Percentiles rank a stretch among this genome's conserved stretches.
Evolutionary conservation across 1,140 invertebrate species (phyloP).

Genomic region (Coptotermes formosanus): DNA sequence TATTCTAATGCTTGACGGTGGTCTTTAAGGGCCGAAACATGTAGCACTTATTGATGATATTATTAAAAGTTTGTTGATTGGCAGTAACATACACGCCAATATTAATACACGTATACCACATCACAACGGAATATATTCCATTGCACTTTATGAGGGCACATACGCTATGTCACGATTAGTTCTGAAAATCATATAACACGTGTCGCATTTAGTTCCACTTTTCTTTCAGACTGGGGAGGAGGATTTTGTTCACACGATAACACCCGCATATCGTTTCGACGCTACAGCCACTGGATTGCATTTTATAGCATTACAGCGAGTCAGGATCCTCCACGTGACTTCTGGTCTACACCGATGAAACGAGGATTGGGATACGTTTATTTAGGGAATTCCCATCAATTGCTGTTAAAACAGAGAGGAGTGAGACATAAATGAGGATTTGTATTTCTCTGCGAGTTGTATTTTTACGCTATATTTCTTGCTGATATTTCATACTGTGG

Average conservation of each 20-base stretch:
- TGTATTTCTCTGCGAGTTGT: background rate
- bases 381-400: background rate
- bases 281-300: background rate
- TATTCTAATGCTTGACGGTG: too few relatives aligned
- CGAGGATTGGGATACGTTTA: background rate
- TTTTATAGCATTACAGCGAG: background rate
- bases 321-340: background rate
- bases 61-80: too few relatives aligned
- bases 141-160: too few relatives aligned
- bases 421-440: background rate
- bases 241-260: background rate
- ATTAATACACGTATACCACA: too few relatives aligned
- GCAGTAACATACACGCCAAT: too few relatives aligned
- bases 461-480: background rate
- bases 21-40: too few relatives aligned
- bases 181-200: background rate
- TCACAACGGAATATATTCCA: too few relatives aligned
- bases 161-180: background rate
- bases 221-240: background rate
- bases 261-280: background rate
- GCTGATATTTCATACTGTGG: background rate
- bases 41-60: too few relatives aligned
- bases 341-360: background rate
- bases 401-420: background rate
- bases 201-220: background rate